Percentiles rank a stretch among this genome's conserved stretches.
Evolutionary conservation across 2,113 vertebrate genomes (phyloP).

Genomic region (Crotalus horridus): DNA sequence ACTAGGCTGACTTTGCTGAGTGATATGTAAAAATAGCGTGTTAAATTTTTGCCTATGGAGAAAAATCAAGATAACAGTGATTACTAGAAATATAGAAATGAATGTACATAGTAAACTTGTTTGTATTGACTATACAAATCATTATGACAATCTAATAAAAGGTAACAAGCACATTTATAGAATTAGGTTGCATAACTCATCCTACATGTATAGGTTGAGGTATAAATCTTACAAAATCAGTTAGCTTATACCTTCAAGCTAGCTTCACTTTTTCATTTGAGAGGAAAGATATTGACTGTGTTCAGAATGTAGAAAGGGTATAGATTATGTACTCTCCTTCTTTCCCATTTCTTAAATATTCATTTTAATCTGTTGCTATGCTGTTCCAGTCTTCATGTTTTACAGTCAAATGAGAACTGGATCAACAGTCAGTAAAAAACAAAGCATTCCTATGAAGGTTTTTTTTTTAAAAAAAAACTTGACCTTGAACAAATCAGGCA

Average conservation of each 20-base stretch:
- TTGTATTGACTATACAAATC: not conserved
- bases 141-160: not conserved
- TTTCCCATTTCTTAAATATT: not conserved
- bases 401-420: not conserved
- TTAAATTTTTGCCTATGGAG: not conserved
- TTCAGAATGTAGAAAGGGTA: not conserved
- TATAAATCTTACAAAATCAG: not conserved
- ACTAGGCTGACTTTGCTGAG: not conserved
- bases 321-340: not conserved
- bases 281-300: not conserved
- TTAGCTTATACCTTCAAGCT: not conserved
- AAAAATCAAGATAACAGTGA: not conserved
- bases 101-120: not conserved
- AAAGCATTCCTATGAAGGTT: not conserved
- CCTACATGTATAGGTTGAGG: not conserved
- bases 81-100: not conserved
- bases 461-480: not conserved
- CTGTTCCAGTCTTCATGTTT: not conserved
- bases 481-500: not conserved
- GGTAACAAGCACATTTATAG: not conserved
- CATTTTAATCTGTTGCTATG: not conserved
- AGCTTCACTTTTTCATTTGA: not conserved
- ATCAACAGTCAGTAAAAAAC: not conserved
- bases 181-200: not conserved
- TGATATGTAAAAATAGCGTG: not conserved